phyloP scores from a whole-genome alignment of 2,888 invertebrate species.

The Pristionchus japonicus region DNA sequence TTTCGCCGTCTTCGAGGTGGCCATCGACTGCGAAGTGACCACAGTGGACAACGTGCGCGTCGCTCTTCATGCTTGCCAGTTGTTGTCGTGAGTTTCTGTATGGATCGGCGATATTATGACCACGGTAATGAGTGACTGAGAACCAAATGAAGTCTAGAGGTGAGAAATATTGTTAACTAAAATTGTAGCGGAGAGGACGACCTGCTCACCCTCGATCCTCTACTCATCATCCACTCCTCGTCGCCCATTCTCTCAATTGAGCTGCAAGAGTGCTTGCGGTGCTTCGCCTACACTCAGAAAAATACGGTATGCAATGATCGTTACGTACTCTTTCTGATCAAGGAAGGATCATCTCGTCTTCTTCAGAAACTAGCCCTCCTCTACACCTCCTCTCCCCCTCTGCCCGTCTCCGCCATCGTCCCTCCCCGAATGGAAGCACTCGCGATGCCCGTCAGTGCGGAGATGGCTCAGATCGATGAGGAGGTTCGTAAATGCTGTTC shows the following conservation, averaged over 20 bases:
- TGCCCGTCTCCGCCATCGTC: constrained; percentile 14
- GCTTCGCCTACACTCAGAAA: constrained; percentile 10
- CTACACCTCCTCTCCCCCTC: constrained; percentile 20
- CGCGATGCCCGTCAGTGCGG: constrained; percentile 14
- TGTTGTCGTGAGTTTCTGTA: constrained; percentile 39
- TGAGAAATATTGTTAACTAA: neutral
- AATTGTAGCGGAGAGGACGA: constrained; percentile 36
- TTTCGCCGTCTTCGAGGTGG: constrained; percentile 22
- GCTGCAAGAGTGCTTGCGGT: constrained; percentile 29
- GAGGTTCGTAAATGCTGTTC: neutral
- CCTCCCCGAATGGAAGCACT: constrained; percentile 43
- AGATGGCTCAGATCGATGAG: neutral
- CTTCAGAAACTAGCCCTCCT: constrained; percentile 31
- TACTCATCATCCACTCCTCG: constrained; percentile 26
- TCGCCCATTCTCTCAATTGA: constrained; percentile 19
- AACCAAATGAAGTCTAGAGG: neutral
- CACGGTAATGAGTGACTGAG: no score
- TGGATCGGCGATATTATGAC: no score
- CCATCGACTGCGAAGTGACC: neutral
- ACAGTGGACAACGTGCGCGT: constrained; percentile 28
- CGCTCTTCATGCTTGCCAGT: constrained; percentile 43
- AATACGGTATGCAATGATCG: neutral
- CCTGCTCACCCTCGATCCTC: constrained; percentile 29
- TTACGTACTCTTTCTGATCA: neutral
- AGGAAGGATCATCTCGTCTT: neutral